Percentiles rank a stretch among this genome's conserved stretches.
phyloP scores from a whole-genome alignment of 2,797 vertebrate species.

The Cyclopterus lumpus region DNA sequence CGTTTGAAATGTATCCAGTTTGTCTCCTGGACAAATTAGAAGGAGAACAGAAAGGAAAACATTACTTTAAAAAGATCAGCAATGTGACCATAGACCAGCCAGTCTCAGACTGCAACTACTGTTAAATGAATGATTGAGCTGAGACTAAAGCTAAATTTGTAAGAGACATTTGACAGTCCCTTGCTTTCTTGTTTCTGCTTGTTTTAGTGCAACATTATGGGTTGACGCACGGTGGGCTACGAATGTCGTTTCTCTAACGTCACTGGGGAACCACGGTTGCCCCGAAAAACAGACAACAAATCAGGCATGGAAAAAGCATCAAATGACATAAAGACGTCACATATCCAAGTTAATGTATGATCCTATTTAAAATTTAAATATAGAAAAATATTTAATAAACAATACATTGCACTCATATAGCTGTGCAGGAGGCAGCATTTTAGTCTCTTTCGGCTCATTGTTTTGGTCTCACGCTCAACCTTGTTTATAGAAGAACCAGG shows the following conservation, averaged over 20 bases:
- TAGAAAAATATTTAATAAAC: not conserved
- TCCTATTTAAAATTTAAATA: not conserved
- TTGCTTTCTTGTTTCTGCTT: slow-evolving; percentile 3
- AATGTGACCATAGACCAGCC: not conserved
- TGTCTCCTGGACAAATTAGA: not conserved
- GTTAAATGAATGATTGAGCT: slow-evolving; percentile 19
- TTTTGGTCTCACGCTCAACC: too few relatives aligned
- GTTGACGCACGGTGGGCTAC: not conserved
- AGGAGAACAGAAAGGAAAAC: not conserved
- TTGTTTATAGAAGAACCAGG: too few relatives aligned
- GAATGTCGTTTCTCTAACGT: not conserved
- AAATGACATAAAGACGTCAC: slow-evolving; percentile 1
- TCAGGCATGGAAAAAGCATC: not conserved
- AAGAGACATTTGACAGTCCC: not conserved
- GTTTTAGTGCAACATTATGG: slow-evolving; percentile 10
- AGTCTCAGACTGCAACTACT: slow-evolving; percentile 11
- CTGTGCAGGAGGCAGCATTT: too few relatives aligned
- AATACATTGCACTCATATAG: not conserved
- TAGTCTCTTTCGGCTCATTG: too few relatives aligned
- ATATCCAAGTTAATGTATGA: not conserved
- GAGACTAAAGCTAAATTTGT: not conserved
- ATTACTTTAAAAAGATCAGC: not conserved
- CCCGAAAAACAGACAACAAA: slow-evolving; percentile 39
- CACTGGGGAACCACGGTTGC: not conserved
- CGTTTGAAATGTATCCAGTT: not conserved